Evolutionary conservation across 1,140 invertebrate species (phyloP).

Genomic region (Philaenus spumarius): DNA sequence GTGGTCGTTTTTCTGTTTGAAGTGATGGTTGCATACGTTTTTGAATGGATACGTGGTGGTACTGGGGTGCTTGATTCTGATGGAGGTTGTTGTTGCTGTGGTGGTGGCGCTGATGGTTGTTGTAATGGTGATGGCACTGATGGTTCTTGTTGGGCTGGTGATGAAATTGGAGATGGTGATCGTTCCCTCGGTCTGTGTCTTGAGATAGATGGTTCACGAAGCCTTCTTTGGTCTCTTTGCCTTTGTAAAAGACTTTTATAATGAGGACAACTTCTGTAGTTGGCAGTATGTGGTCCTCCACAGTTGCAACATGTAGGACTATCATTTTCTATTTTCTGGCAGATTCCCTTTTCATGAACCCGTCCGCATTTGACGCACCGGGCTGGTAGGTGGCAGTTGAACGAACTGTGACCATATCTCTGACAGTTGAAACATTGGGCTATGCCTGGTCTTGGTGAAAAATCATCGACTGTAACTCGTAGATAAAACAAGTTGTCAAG

Average conservation of each 20-base stretch:
- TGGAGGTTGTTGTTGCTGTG: too few relatives aligned
- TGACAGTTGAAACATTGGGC: conserved; percentile 36
- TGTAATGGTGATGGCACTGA: too few relatives aligned
- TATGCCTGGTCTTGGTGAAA: background rate
- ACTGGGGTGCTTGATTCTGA: too few relatives aligned
- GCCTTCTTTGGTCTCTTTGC: too few relatives aligned
- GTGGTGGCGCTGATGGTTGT: too few relatives aligned
- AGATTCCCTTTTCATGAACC: conserved; percentile 35
- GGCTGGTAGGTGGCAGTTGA: conserved; percentile 29
- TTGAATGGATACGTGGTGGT: too few relatives aligned
- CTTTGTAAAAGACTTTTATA: conserved; percentile 19
- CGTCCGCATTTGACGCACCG: conserved; percentile 37
- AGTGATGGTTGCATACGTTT: too few relatives aligned
- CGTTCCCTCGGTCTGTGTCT: too few relatives aligned
- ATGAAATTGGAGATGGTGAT: too few relatives aligned
- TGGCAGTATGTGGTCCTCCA: conserved; percentile 35
- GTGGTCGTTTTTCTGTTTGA: background rate
- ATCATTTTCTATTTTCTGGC: conserved; percentile 28
- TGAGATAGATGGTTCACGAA: too few relatives aligned
- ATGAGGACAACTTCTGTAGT: conserved; percentile 34
- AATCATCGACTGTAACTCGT: background rate
- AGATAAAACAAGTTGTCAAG: background rate
- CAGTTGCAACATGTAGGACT: conserved; percentile 34
- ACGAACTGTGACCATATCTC: conserved; percentile 36
- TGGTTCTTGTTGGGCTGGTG: too few relatives aligned